Evolutionary conservation across 2,888 invertebrate species (phyloP).

Genomic region (Dendrolimus houi): DNA sequence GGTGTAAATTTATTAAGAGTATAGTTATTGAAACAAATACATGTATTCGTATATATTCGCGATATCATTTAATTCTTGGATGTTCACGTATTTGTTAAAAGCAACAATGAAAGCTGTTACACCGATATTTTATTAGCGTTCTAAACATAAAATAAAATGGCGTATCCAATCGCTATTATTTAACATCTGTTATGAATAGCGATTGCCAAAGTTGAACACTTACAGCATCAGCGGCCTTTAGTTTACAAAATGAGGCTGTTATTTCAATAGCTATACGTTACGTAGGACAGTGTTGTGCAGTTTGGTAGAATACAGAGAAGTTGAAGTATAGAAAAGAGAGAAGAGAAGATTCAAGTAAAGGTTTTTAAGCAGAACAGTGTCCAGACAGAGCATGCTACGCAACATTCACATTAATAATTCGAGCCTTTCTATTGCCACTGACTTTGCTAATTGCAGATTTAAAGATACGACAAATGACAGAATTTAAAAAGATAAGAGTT

Average conservation of each 20-base stretch:
- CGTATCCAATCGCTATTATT: background rate
- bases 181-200: background rate
- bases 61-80: background rate
- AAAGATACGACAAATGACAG: slow-evolving; percentile 7
- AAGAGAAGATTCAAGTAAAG: background rate
- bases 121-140: slow-evolving; percentile 4
- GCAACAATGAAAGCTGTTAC: slow-evolving; percentile 18
- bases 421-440: slow-evolving; percentile 48
- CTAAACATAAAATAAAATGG: background rate
- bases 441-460: background rate
- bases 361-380: slow-evolving; percentile 41
- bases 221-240: background rate
- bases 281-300: slow-evolving; percentile 25
- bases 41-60: background rate
- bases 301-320: background rate
- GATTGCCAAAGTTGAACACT: background rate
- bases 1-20: slow-evolving; percentile 16
- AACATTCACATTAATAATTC: slow-evolving; percentile 36
- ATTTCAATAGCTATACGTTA: slow-evolving; percentile 18
- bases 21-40: slow-evolving; percentile 16
- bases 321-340: background rate
- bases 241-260: background rate
- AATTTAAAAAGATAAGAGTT: background rate
- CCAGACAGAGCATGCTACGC: slow-evolving; percentile 51
- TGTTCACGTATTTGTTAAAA: slow-evolving; percentile 5